A percentile compares a stretch with the other conserved stretches of the same genome.
Conservation (phyloP, 2,797 vertebrate genomes). For the Epinephelus awoara region DNA sequence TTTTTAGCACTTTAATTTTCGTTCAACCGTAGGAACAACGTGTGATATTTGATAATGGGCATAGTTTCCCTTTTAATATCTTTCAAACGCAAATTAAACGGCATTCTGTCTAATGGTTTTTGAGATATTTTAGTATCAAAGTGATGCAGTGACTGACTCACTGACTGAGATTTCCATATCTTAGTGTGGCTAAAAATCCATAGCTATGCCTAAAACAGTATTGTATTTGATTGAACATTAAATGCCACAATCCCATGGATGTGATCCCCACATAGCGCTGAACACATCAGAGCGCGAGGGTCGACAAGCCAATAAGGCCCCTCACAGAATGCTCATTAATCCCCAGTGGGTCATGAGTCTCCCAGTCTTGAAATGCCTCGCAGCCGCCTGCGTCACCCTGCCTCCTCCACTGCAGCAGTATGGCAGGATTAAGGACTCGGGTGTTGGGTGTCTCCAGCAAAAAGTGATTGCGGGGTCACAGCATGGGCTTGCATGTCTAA, state of each 20-base stretch:
- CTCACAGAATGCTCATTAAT: constrained; percentile 69
- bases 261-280: constrained; percentile 23
- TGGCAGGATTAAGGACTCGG: constrained; percentile 62
- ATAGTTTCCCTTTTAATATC: too few relatives aligned
- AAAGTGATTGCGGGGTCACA: constrained; percentile 67
- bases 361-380: constrained; percentile 62
- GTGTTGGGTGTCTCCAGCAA: constrained; percentile 74
- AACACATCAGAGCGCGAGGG: constrained; percentile 32
- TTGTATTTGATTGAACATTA: neutral
- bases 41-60: too few relatives aligned
- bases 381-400: constrained; percentile 32
- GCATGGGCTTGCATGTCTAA: constrained; percentile 50
- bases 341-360: constrained; percentile 65
- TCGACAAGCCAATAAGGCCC: constrained; percentile 58
- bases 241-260: neutral
- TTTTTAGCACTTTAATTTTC: too few relatives aligned
- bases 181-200: too few relatives aligned
- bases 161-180: too few relatives aligned
- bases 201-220: too few relatives aligned
- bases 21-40: too few relatives aligned
- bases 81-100: too few relatives aligned
- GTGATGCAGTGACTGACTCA: too few relatives aligned
- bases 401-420: constrained; percentile 34
- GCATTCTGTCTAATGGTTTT: too few relatives aligned
- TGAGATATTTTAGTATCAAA: too few relatives aligned